Evolutionary conservation across 2,888 invertebrate species (phyloP), one percentile per base, ranked within the genome.

Genomic region (Drosophila helvetica): DNA sequence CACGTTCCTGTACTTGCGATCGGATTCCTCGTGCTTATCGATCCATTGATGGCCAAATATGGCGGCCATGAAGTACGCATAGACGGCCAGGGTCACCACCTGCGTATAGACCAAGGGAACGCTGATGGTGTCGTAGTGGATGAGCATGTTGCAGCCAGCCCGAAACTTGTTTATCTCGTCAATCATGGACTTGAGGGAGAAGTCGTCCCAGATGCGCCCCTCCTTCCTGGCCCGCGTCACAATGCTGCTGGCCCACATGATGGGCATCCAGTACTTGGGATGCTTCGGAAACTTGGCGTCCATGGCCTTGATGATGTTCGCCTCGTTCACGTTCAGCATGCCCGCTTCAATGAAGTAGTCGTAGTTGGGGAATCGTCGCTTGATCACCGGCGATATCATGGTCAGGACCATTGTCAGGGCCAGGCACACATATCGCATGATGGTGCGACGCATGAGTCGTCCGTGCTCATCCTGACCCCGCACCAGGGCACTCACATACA

Each of bases 191-290:
- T 98, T 97, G 0, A 98, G 96, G 0, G 98, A 97, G 90, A 97
- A 97, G 91, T 98, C 98, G 81, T 97, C 97, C 75, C 97, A 93
- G 87, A 97, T 96, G 86, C 96, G 93, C 8, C 97, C 97, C 91
- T 97, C 97, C 89, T 96, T 97, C 9, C 97, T 93, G 0, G 97
- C 97, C 69, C 97, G 93, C 0, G 97, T 97, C 69, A 97, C 95
- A 82, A 97, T 96, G 91, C 96, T 96, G 1, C 96, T 95, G 0
- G 97, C 97, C 97, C 97, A 97, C 22, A 97, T 96, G 73, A 97
- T 96, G 9, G 97, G 97, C 90, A 97, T 89, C 97, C 97, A 97
- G 91, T 97, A 96, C 90, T 97, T 97, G n/a, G 96, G 95, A 61
- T 96, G 95, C 75, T 96, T 95, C 0, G 96, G 96, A 89, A 96